Evolutionary conservation across 2,888 invertebrate genomes (phyloP), one percentile per base, ranked within the genome.

Genomic region (Opisthograptis luteolata): DNA sequence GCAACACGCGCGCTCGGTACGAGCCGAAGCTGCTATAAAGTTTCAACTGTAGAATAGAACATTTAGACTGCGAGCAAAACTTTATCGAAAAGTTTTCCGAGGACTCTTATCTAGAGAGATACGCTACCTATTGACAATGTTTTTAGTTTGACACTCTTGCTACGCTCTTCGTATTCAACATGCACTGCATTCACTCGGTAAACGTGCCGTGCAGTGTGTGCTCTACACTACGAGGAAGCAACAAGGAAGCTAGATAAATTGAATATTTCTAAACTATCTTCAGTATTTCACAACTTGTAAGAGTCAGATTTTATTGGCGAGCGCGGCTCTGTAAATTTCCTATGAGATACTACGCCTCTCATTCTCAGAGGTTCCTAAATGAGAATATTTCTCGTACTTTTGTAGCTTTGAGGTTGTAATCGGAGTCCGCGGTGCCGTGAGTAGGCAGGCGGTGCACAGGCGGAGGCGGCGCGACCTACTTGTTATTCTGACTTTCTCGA

Each of bases 321-420:
- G 60, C 56, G n/a, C n/a, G n/a, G n/a, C n/a, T n/a, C 57, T 54
- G 55, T 59, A 66, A 62, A 66, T 64, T 66, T 62, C 59, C 57
- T 58, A 63, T 68, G n/a, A n/a, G n/a, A n/a, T 67, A 69, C 67
- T 68, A 64, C 34, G 34, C 27, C 54, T 50, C 19, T 27, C 19
- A 8, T 27, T 39, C 27, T 15, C 24, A 31, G 50, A 46, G 39
- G 27, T 46, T 39, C 47, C 46, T 32, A 39, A 55, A 40, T 40
- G 25, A 37, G 46, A 41, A 48, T 48, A 48, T 48, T 51, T 42
- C 42, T 30, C 17, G 28, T 36, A 45, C 43, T 24, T 15, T 20
- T 36, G 12, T 36, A 20, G 28, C 37, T 54, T 32, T 36, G 32
- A 20, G 37, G 14, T 13, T 37, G n/a, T 5, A 17, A 60, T 43